Conservation (phyloP, 2,888 invertebrate genomes). For the Cartodere bifasciata region DNA sequence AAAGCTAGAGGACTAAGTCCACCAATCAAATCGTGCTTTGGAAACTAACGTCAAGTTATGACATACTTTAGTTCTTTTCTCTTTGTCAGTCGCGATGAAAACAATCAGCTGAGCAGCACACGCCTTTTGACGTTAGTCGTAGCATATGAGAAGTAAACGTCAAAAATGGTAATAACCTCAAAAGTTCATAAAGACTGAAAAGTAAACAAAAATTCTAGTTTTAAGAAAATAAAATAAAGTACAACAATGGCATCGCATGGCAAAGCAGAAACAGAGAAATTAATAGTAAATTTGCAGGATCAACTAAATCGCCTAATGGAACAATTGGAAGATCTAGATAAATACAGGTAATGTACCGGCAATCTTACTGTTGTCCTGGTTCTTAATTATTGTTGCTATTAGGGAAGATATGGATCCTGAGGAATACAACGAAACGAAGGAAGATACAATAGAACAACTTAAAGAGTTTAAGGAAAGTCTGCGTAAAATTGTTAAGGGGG, state of each 20-base stretch:
- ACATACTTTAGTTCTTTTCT: neutral
- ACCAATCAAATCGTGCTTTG: conserved; percentile 1
- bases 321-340: conserved; percentile 57
- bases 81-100: no score
- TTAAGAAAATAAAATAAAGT: no score
- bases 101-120: no score
- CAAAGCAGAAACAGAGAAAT: conserved; percentile 46
- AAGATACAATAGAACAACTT: conserved; percentile 57
- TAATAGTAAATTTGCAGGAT: conserved; percentile 51
- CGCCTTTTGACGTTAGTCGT: no score
- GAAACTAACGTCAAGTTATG: neutral
- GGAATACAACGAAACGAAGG: conserved; percentile 55
- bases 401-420: conserved; percentile 49
- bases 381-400: no score
- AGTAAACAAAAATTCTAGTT: no score
- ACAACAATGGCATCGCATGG: conserved; percentile 42
- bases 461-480: conserved; percentile 54
- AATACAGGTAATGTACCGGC: conserved; percentile 42
- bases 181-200: conserved; percentile 13
- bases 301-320: conserved; percentile 55
- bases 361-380: no score
- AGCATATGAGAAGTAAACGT: no score
- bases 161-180: conserved; percentile 20
- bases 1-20: conserved; percentile 21
- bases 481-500: conserved; percentile 49